Evolutionary conservation across 1,140 invertebrate species (phyloP).

Genomic region (Drosophila nigrodunni): DNA sequence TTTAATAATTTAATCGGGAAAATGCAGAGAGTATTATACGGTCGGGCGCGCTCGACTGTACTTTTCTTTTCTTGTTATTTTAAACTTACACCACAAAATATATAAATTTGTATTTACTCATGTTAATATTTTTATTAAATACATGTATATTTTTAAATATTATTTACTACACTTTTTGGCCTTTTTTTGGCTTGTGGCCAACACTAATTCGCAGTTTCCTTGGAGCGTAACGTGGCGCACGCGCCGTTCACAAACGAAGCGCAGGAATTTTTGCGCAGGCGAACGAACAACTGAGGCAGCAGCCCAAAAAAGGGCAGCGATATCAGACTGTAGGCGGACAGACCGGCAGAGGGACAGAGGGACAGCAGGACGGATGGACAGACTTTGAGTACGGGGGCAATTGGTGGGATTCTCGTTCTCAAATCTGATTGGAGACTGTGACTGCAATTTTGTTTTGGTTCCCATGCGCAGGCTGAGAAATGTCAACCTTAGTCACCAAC

Average conservation of each 20-base stretch:
- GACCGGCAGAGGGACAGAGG: not conserved
- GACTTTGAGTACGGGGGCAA: not conserved
- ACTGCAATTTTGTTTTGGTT: constrained; percentile 26
- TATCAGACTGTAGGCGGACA: constrained; percentile 39
- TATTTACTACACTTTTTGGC: no score
- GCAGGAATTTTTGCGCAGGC: constrained; percentile 55
- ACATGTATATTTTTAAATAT: no score
- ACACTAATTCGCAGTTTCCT: constrained; percentile 19
- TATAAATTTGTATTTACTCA: no score
- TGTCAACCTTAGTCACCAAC: no score
- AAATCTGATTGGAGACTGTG: constrained; percentile 34
- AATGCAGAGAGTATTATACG: no score
- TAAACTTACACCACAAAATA: no score
- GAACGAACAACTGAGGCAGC: constrained; percentile 44
- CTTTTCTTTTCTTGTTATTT: no score
- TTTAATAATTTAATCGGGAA: no score
- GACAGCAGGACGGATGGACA: not conserved
- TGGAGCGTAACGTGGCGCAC: constrained; percentile 66
- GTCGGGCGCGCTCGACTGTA: no score
- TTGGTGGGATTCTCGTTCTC: not conserved
- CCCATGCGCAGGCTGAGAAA: constrained; percentile 20
- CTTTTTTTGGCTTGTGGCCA: no score
- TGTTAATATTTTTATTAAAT: no score
- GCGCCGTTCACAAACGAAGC: constrained; percentile 41
- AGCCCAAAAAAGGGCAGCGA: constrained; percentile 71